A percentile compares a stretch with the other conserved stretches of the same genome.
These are phyloP conservation scores for Drosophila macrospina DNA, from an alignment of 2,888 invertebrate genomes.

Conservation along the genomic window DNA sequence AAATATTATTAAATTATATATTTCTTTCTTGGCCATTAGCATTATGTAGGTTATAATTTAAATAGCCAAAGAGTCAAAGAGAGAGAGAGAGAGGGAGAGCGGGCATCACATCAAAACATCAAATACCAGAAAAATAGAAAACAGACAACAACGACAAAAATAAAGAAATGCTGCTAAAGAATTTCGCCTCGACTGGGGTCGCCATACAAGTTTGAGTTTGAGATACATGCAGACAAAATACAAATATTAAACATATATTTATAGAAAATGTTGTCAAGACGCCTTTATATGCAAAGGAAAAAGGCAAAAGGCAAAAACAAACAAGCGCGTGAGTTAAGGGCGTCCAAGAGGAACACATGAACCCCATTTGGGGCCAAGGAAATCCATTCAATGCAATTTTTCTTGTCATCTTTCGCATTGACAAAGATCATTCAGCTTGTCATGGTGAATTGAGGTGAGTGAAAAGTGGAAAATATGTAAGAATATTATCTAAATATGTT, in stretches of 20 bases:
- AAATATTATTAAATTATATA: conserved; percentile 77
- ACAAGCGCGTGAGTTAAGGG: conserved; percentile 61
- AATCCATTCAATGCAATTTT: conserved; percentile 33
- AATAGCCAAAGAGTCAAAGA: conserved; percentile 60
- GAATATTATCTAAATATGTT: not conserved
- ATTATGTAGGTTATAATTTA: conserved; percentile 80
- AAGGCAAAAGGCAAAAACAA: conserved; percentile 41
- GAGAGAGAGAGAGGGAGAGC: conserved; percentile 32
- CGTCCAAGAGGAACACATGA: conserved; percentile 22
- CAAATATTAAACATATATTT: conserved; percentile 62
- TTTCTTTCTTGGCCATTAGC: conserved; percentile 73
- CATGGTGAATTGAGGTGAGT: conserved; percentile 8
- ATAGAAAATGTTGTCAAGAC: conserved; percentile 74
- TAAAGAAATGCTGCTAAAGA: conserved; percentile 68
- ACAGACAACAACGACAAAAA: conserved; percentile 10
- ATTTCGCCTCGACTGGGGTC: conserved; percentile 79
- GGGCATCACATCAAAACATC: conserved; percentile 61
- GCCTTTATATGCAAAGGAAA: conserved; percentile 34
- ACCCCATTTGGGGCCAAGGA: conserved; percentile 54
- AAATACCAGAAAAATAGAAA: conserved; percentile 49
- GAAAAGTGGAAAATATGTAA: conserved; percentile 4
- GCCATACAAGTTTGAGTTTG: conserved; percentile 45
- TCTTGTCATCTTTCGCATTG: conserved; percentile 9
- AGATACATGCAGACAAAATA: conserved; percentile 28
- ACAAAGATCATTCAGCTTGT: conserved; percentile 20